A percentile compares a stretch with the other conserved stretches of the same genome.
These are phyloP conservation scores for Urocolius indicus DNA, from an alignment of 2,113 vertebrate species.

Conservation along the genomic window DNA sequence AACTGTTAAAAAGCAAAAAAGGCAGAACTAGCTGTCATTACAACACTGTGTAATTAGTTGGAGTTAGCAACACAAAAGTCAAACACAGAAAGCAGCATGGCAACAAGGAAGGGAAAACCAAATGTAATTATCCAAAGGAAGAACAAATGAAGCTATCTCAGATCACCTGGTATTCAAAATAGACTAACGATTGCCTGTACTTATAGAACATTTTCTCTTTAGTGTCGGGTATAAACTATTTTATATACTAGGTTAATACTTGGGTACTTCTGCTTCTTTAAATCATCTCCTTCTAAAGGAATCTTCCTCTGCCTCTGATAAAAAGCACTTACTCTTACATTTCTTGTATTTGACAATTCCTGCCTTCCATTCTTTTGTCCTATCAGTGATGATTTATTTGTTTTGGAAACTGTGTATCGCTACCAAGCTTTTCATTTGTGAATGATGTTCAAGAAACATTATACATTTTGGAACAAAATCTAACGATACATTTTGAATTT, in stretches of 20 bases:
- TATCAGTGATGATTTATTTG: not conserved
- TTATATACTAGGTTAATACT: not conserved
- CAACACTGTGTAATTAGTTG: conserved; percentile 67
- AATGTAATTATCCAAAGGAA: conserved; percentile 8
- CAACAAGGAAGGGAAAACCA: conserved; percentile 50
- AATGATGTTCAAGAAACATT: not conserved
- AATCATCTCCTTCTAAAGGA: not conserved
- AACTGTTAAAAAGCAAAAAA: conserved; percentile 77
- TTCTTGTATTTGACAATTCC: not conserved
- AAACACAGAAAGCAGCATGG: conserved; percentile 71
- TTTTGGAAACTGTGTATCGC: not conserved
- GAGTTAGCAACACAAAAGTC: conserved; percentile 72
- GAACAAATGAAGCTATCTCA: not conserved
- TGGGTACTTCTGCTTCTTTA: not conserved
- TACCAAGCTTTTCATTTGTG: not conserved
- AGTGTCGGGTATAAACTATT: not conserved
- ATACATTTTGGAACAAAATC: not conserved
- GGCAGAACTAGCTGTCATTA: conserved; percentile 62
- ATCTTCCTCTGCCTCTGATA: not conserved
- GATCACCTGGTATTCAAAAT: not conserved
- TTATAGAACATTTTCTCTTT: not conserved
- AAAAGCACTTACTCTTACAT: not conserved
- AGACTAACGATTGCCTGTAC: not conserved
- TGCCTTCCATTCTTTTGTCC: not conserved
- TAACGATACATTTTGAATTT: not conserved